phyloP scores from a whole-genome alignment of 2,113 vertebrate genomes.

The Syngnathoides biaculeatus region DNA sequence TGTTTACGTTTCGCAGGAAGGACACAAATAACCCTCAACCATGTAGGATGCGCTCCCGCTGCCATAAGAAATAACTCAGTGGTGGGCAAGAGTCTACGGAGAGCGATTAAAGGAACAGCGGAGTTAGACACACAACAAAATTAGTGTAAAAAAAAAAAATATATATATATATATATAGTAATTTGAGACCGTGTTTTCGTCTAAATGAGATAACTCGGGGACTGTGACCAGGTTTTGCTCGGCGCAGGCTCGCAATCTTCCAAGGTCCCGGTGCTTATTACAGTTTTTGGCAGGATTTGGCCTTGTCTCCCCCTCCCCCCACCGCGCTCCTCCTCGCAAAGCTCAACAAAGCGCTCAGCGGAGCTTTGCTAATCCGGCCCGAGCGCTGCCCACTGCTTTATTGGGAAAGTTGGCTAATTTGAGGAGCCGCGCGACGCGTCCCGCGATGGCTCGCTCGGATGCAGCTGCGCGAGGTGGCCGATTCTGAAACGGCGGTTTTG shows the following conservation, averaged over 20 bases:
- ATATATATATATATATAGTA: background rate
- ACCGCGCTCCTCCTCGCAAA: conserved; percentile 53
- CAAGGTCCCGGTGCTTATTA: conserved; percentile 56
- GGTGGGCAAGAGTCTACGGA: conserved; percentile 37
- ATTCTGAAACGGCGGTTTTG: too few relatives aligned
- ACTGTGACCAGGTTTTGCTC: conserved; percentile 17
- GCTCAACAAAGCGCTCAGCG: conserved; percentile 69
- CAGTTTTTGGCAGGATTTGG: conserved; percentile 50
- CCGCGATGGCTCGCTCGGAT: background rate
- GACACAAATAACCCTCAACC: conserved; percentile 47
- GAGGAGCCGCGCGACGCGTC: conserved; percentile 37
- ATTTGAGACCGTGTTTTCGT: background rate
- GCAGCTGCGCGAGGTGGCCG: background rate
- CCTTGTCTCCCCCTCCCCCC: too few relatives aligned
- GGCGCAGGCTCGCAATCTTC: conserved; percentile 26
- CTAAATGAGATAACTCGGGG: background rate
- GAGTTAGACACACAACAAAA: conserved; percentile 10
- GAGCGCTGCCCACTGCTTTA: conserved; percentile 61
- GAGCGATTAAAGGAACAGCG: conserved; percentile 21
- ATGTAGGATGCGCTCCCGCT: conserved; percentile 38
- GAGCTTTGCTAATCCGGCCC: conserved; percentile 68
- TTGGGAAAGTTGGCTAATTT: conserved; percentile 70
- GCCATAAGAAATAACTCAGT: conserved; percentile 55
- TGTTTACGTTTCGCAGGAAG: conserved; percentile 25
- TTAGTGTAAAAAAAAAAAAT: background rate